A percentile compares a stretch with the other conserved stretches of the same genome.
Evolutionary conservation across 2,797 vertebrate species (phyloP).

Genomic region (Sciurus vulgaris): DNA sequence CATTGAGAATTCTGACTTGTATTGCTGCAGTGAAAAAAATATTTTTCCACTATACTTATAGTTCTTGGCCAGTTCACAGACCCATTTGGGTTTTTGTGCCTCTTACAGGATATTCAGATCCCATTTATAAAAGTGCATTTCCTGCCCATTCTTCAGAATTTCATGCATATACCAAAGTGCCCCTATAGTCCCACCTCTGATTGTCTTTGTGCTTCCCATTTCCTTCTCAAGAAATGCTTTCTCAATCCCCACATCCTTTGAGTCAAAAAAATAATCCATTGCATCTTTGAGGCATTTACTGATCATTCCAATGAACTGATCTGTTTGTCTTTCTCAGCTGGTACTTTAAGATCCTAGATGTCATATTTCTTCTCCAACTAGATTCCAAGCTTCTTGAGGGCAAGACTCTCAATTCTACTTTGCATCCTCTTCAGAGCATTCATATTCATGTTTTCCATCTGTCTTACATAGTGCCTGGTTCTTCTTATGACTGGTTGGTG

Average conservation of each 20-base stretch:
- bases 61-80: neutral
- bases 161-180: neutral
- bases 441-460: neutral
- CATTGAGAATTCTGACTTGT: neutral
- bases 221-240: neutral
- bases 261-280: neutral
- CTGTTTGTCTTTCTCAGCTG: neutral
- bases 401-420: neutral
- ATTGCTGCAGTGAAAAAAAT: neutral
- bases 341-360: neutral
- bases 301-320: neutral
- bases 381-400: neutral
- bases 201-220: neutral
- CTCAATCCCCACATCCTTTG: neutral
- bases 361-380: neutral
- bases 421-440: neutral
- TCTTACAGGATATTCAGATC: neutral
- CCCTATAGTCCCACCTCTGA: neutral
- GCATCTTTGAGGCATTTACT: neutral
- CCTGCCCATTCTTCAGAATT: neutral
- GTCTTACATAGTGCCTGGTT: neutral
- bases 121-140: neutral
- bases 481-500: neutral
- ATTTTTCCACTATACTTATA: neutral
- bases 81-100: neutral